Evolutionary conservation across 2,888 invertebrate genomes (phyloP), one percentile per base, ranked within the genome.

Genomic region (Stegana nigrithorax): DNA sequence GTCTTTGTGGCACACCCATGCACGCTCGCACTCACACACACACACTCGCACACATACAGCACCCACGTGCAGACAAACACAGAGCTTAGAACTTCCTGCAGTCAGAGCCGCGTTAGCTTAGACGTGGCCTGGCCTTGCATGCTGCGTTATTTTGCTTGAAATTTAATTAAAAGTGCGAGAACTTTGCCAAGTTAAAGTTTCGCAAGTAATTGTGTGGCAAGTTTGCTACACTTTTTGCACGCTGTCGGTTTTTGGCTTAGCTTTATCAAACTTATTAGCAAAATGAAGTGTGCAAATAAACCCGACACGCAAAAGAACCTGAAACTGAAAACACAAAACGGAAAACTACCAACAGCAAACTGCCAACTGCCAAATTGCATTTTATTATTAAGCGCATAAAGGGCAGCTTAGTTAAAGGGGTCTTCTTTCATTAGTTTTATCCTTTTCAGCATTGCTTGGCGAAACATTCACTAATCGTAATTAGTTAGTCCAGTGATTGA

Each of bases 201-300:
- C 50, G 65, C 66, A 79, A 77, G 78, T 77, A 76, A 76, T 77
- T 76, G 79, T n/a, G n/a, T 73, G 77, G 67, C 63, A 78, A 75
- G 72, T 78, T 76, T 29, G 73, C 66, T 62, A 66, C 64, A 39
- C 36, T 62, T 57, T 44, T 14, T 8, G 50, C 59, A 45, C 59
- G 65, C 63, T 60, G 36, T 39, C 57, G 47, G 50, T n/a, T n/a
- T n/a, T n/a, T 45, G 21, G 26, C 19, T 45, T 45, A 14, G 59
- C 51, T 61, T 60, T 45, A 21, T 39, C 32, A 27, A 53, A 57
- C 47, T 50, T 58, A 27, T 32, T 58, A 71, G n/a, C 67, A 59
- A 58, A 76, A 76, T 75, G 70, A 73, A 75, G 75, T 75, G 50
- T 47, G 60, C 36, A 36, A 36, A 36, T 62, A 66, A 64, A 61